A percentile compares a stretch with the other conserved stretches of the same genome.
Evolutionary conservation across 2,113 vertebrate species (phyloP).

Genomic region (Clinocottus analis): DNA sequence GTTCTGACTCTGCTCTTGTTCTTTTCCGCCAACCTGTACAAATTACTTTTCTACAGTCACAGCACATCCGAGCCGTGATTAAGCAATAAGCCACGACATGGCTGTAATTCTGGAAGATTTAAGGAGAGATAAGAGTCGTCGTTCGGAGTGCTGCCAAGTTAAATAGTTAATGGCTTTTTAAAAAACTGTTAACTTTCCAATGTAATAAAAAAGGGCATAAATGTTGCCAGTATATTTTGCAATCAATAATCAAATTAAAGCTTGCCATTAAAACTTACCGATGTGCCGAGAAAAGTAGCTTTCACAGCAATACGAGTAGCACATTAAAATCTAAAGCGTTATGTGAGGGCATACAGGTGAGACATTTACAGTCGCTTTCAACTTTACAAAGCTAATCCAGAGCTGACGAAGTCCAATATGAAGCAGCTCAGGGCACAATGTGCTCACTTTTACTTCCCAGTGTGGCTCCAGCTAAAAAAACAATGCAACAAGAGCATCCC

Average conservation of each 20-base stretch:
- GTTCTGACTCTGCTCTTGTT: background rate
- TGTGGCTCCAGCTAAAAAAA: background rate
- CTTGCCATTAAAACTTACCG: constrained; percentile 3
- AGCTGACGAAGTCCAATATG: background rate
- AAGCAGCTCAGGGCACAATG: background rate
- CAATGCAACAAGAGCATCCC: background rate
- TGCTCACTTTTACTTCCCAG: background rate
- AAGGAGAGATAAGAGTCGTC: constrained; percentile 13
- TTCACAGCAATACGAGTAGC: background rate
- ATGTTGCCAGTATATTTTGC: background rate
- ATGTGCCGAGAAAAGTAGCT: background rate
- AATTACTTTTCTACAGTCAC: constrained; percentile 11
- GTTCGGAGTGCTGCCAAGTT: constrained; percentile 24
- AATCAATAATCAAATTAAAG: constrained; percentile 43
- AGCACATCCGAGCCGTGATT: constrained; percentile 2
- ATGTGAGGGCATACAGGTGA: background rate
- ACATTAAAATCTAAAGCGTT: constrained; percentile 16
- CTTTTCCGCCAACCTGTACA: background rate
- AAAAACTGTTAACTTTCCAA: constrained; percentile 22
- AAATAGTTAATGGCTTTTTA: constrained; percentile 30
- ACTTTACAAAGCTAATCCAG: constrained; percentile 18
- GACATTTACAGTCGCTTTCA: constrained; percentile 4
- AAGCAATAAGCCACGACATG: background rate
- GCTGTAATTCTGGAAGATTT: constrained; percentile 22
- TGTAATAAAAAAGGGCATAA: constrained; percentile 30